phyloP scores from a whole-genome alignment of 2,797 vertebrate species.

The Zenarchopterus dispar region DNA sequence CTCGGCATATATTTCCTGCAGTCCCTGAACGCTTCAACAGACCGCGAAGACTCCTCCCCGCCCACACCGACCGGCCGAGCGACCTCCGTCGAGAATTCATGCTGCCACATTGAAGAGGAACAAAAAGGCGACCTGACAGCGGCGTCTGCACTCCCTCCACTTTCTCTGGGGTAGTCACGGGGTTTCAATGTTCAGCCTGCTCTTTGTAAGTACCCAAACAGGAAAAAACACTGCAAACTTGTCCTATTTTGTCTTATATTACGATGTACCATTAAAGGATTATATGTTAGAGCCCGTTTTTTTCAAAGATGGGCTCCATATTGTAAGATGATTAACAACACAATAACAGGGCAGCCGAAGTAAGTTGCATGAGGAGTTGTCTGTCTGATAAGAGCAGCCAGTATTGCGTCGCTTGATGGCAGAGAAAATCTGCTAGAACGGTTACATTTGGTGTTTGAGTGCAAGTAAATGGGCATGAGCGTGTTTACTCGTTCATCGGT shows the following conservation, averaged over 20 bases:
- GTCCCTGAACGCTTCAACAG: constrained; percentile 35
- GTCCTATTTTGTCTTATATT: background rate
- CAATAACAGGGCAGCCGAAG: constrained; percentile 35
- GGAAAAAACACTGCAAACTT: background rate
- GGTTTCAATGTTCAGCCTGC: constrained; percentile 89
- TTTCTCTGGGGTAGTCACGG: constrained; percentile 84
- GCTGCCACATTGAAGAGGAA: constrained; percentile 81
- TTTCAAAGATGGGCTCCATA: constrained; percentile 8
- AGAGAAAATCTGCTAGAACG: background rate
- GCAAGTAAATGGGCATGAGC: background rate
- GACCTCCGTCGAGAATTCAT: constrained; percentile 60
- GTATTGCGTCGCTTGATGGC: constrained; percentile 51
- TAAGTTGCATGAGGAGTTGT: constrained; percentile 27
- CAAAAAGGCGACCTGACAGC: constrained; percentile 78
- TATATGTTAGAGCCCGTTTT: background rate
- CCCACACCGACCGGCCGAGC: constrained; percentile 53
- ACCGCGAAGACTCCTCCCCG: constrained; percentile 68
- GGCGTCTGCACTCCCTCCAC: constrained; percentile 77
- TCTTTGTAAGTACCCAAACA: constrained; percentile 81
- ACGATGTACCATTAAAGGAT: background rate
- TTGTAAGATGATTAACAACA: constrained; percentile 17
- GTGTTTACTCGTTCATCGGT: background rate
- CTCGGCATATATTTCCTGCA: constrained; percentile 30
- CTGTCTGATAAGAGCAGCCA: constrained; percentile 12
- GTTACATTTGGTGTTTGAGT: background rate